These are phyloP conservation scores for Calephelis nemesis DNA, from an alignment of 1,140 invertebrate species.

Conservation along the genomic window DNA sequence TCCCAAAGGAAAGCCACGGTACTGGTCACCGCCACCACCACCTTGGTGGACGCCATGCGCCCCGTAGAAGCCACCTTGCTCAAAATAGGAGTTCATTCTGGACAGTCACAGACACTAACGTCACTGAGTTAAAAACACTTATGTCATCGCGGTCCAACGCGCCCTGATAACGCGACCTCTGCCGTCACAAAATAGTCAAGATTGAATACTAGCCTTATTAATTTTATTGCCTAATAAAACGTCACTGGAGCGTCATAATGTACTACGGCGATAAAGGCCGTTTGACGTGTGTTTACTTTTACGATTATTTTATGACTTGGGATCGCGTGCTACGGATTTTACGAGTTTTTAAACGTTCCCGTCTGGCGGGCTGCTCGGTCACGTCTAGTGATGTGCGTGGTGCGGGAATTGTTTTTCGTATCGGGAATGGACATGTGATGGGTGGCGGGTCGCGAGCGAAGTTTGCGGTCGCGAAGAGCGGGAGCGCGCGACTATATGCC, in stretches of 20 bases:
- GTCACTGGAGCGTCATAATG: slow-evolving; percentile 77
- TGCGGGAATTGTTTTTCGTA: slow-evolving; percentile 40
- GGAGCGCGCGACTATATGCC: slow-evolving; percentile 51
- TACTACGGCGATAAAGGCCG: slow-evolving; percentile 72
- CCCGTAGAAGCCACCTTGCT: slow-evolving; percentile 95
- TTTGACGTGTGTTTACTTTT: slow-evolving; percentile 76
- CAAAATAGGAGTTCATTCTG: slow-evolving; percentile 97
- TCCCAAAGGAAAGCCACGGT: slow-evolving; percentile 90
- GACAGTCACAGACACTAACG: slow-evolving; percentile 62
- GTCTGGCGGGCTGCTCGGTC: slow-evolving; percentile 47
- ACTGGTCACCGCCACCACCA: slow-evolving; percentile 85
- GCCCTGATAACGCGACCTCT: slow-evolving; percentile 71
- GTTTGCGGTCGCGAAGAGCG: slow-evolving; percentile 57
- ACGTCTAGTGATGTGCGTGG: slow-evolving; percentile 42
- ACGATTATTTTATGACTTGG: slow-evolving; percentile 77
- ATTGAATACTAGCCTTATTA: slow-evolving; percentile 68
- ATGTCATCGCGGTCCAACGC: slow-evolving; percentile 71
- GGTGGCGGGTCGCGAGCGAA: slow-evolving; percentile 58
- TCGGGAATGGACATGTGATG: slow-evolving; percentile 45
- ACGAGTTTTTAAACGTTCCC: slow-evolving; percentile 70
- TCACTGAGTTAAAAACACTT: slow-evolving; percentile 69
- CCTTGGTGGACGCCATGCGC: slow-evolving; percentile 89
- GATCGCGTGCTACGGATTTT: slow-evolving; percentile 69
- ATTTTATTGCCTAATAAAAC: slow-evolving; percentile 76
- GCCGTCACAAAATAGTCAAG: slow-evolving; percentile 61